A percentile compares a stretch with the other conserved stretches of the same genome.
These are phyloP conservation scores for Arge pagana DNA, from an alignment of 2,888 invertebrate species.

Conservation along the genomic window DNA sequence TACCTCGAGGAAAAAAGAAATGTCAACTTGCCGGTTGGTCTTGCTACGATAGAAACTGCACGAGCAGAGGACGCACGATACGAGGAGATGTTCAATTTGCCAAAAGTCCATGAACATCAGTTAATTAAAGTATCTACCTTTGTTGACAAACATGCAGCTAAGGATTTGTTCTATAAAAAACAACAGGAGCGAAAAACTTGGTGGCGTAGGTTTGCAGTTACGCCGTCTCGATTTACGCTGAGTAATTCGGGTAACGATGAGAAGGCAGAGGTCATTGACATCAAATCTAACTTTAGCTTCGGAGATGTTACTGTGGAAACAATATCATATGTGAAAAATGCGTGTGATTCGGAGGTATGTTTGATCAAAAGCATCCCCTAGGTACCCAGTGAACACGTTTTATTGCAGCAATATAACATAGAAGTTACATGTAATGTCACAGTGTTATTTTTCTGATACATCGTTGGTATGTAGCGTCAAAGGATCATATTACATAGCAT, in stretches of 20 bases:
- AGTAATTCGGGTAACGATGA: conserved; percentile 62
- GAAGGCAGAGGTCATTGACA: conserved; percentile 62
- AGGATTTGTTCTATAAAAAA: conserved; percentile 74
- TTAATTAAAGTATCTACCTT: conserved; percentile 42
- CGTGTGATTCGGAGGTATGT: conserved; percentile 4
- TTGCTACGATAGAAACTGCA: conserved; percentile 36
- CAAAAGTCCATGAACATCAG: conserved; percentile 32
- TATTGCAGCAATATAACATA: no score
- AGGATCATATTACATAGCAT: no score
- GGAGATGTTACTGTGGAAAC: conserved; percentile 69
- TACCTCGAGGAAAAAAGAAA: conserved; percentile 31
- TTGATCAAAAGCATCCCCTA: no score
- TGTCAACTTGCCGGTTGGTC: conserved; percentile 43
- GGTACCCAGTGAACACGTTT: no score
- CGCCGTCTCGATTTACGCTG: conserved; percentile 71
- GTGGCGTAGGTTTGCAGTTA: conserved; percentile 76
- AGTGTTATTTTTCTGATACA: no score
- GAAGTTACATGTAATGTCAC: no score
- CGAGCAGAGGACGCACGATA: conserved; percentile 37
- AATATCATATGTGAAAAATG: conserved; percentile 50
- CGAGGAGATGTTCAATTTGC: conserved; percentile 39
- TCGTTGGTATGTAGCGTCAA: no score
- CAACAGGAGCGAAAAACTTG: conserved; percentile 80
- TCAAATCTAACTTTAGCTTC: conserved; percentile 69
- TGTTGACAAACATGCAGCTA: conserved; percentile 54